Base-by-base conservation (phyloP, 2,888 invertebrate species). In the Nasonovia ribisnigri region DNA sequence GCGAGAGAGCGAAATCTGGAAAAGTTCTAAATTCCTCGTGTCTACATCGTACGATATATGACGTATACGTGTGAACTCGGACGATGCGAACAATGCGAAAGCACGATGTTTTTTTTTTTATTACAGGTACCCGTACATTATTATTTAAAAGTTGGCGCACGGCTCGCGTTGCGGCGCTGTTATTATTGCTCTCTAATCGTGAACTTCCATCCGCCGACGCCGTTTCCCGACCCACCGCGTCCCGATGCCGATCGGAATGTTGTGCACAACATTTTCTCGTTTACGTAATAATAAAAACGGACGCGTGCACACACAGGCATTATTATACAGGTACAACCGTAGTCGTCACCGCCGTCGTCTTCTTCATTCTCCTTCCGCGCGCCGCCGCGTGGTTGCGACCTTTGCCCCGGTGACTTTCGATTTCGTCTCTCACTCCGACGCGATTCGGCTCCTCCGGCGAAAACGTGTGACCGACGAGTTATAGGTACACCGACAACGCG, bases 401-500 rank as follows among this genome's bases (percentile, higher is more conserved):
- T 93, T 90, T 93, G 93, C 36, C 93, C 54, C 77, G 29, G 26
- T 60, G 93, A 90, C 93, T 93, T 93, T 93, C 93, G 93, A 93
- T 93, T 93, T 93, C 90, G n/a, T 57, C 57, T 48, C n/a, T 36
- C 24, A 26, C 60, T 48, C 36, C 29, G 36, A 29, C 57, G 84
- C 86, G 91, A 57, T 43, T 60, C 20, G 60, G 42, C 46, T n/a
- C 90, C 92, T 57, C 36, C 77, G 92, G 89, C 60, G 43, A n/a
- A 43, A 92, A 88, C 77, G 88, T 92, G 92, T 54, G 54, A 92
- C 77, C 88, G 86, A 92, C 92, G 84, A 89, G 29, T 93, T 57
- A 88, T 88, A n/a, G n/a, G n/a, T n/a, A 88, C 92, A 24, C 36
- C 10, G 24, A 36, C 51, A 20, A 51, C 54, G 36, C 42, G 88